Percentiles rank a stretch among this genome's conserved stretches.
Conservation (phyloP, 2,113 vertebrate species). For the Microcebus jonahi region DNA sequence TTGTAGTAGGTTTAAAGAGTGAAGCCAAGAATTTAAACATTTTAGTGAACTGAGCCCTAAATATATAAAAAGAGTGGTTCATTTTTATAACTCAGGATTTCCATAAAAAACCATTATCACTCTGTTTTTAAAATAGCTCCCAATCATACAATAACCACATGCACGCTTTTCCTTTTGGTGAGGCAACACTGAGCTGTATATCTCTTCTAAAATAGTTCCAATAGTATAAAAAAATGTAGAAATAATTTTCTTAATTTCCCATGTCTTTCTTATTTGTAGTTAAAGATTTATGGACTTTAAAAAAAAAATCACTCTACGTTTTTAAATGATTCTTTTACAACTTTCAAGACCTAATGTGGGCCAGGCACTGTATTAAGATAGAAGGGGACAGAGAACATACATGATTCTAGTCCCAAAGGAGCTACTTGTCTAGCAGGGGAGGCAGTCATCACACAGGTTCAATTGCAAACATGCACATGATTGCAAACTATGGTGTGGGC, state of each 20-base stretch:
- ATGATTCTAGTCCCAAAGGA: not conserved
- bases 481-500: not conserved
- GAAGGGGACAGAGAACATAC: not conserved
- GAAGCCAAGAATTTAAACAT: conserved; percentile 68
- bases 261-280: not conserved
- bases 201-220: conserved; percentile 20
- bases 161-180: not conserved
- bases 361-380: not conserved
- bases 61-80: conserved; percentile 51
- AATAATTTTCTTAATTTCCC: conserved; percentile 16
- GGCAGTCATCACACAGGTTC: not conserved
- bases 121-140: conserved; percentile 69
- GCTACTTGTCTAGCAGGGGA: not conserved
- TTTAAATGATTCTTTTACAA: not conserved
- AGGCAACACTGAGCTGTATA: not conserved
- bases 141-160: not conserved
- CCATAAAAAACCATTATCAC: not conserved
- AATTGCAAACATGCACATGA: rapidly evolving
- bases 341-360: not conserved
- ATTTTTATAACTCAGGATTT: conserved; percentile 42
- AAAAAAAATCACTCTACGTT: not conserved
- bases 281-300: not conserved
- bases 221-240: not conserved
- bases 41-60: conserved; percentile 61
- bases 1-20: conserved; percentile 72